These are phyloP conservation scores for Galagoides demidoff DNA, from an alignment of 2,797 vertebrate species.

Conservation along the genomic window DNA sequence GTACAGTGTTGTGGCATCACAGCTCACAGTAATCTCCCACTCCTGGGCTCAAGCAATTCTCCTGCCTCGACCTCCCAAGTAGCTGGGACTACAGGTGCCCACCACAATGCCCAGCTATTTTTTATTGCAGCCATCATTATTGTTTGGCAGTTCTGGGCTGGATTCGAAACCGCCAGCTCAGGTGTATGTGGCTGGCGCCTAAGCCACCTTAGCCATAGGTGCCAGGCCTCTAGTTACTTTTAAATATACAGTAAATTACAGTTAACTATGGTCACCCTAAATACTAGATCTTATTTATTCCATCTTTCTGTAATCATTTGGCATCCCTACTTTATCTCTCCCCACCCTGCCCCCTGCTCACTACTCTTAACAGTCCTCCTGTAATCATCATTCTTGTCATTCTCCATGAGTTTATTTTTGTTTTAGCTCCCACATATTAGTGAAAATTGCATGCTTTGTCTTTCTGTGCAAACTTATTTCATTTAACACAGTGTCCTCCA, in stretches of 20 bases:
- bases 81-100: too few species aligned
- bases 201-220: too few species aligned
- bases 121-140: too few species aligned
- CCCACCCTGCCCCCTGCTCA: too few species aligned
- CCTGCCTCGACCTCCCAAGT: too few species aligned
- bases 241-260: neutral
- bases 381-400: neutral
- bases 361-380: neutral
- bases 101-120: too few species aligned
- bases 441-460: neutral
- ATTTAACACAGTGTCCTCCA: neutral
- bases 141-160: too few species aligned
- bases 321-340: neutral
- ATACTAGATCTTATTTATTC: neutral
- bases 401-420: neutral
- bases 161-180: too few species aligned
- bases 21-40: too few species aligned
- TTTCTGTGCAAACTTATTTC: neutral
- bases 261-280: neutral
- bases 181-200: too few species aligned
- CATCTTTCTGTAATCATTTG: neutral
- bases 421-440: neutral
- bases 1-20: too few species aligned
- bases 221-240: neutral
- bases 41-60: too few species aligned